Base-by-base conservation (phyloP, 2,113 vertebrate genomes). In the Shinisaurus crocodilurus region DNA sequence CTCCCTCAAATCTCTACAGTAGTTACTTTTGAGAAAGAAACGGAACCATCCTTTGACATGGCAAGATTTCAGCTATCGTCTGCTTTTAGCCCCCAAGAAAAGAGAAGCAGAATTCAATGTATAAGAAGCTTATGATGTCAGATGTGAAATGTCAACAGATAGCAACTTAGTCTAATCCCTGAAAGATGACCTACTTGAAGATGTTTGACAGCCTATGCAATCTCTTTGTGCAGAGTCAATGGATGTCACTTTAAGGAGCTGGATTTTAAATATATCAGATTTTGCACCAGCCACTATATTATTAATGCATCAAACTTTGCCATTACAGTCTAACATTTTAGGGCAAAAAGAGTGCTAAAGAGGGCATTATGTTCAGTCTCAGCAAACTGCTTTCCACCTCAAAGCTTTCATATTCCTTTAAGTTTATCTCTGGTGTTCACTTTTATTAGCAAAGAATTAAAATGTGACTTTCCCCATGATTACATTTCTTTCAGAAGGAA, bases 141-240 rank as follows among this genome's bases (percentile, higher is more conserved):
- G 89, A 82, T 91, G 92, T 95, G 91, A 96, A 95, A 96, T 95
- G 93, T 90, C 93, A 95, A 95, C 93, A 94, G 93, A 95, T 91
- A 95, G 81, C 91, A 95, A 95, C 89, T 95, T 93, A 92, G 85
- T 82, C 86, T 96, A 95, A 96, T 95, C 94, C 84, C 89, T 92
- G 88, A 93, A 95, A 96, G 94, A 94, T 96, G 95, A 95, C 95
- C 95, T 96, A 96, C 93, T 96, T 96, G 94, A 95, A 96, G 74
- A 91, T 95, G 95, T 94, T 95, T 92, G 90, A 90, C 75, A 93
- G 85, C 76, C 60, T 57, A 79, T 90, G 70, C 92, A 88, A 50
- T 92, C 79, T 93, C 82, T 92, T 92, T 72, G 34, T 87, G 75
- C 45, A 16, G 50, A 37, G 89, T 85, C 88, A 92, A 80, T 85